Conservation (phyloP, 2,797 vertebrate genomes). For the Bradypus variegatus region DNA sequence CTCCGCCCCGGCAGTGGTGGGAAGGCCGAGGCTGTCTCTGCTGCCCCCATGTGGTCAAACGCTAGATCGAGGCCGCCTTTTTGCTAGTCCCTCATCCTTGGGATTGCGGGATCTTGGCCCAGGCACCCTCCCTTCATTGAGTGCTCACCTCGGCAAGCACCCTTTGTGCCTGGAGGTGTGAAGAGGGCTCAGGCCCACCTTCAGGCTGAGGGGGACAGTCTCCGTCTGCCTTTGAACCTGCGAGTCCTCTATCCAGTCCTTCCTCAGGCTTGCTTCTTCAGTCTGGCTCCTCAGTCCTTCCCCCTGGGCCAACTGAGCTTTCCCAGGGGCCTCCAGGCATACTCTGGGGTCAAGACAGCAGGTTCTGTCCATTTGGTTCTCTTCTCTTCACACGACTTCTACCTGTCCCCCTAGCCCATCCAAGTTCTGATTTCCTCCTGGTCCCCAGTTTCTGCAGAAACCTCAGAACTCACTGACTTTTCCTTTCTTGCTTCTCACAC, state of each 20-base stretch:
- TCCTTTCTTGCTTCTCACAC: background rate
- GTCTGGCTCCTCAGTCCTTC: background rate
- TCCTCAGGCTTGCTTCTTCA: background rate
- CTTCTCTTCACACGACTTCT: background rate
- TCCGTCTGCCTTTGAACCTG: background rate
- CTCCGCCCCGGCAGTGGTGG: background rate
- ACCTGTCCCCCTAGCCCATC: background rate
- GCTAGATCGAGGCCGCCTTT: background rate
- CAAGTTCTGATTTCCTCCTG: background rate
- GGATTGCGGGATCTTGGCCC: background rate
- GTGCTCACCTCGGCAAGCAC: background rate
- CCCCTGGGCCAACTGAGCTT: background rate
- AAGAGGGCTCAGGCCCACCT: background rate
- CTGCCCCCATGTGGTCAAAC: constrained; percentile 39
- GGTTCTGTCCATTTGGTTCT: background rate
- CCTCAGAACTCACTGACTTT: background rate
- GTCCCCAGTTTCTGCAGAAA: background rate
- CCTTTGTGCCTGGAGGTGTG: background rate
- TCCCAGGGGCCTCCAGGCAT: background rate
- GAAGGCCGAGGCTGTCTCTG: constrained; percentile 1
- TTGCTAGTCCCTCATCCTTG: too few relatives aligned
- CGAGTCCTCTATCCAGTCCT: background rate
- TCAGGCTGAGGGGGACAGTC: background rate
- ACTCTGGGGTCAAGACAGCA: background rate
- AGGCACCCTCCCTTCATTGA: background rate